Base-by-base conservation (phyloP, 2,113 vertebrate species). In the Enhydra lutris region DNA sequence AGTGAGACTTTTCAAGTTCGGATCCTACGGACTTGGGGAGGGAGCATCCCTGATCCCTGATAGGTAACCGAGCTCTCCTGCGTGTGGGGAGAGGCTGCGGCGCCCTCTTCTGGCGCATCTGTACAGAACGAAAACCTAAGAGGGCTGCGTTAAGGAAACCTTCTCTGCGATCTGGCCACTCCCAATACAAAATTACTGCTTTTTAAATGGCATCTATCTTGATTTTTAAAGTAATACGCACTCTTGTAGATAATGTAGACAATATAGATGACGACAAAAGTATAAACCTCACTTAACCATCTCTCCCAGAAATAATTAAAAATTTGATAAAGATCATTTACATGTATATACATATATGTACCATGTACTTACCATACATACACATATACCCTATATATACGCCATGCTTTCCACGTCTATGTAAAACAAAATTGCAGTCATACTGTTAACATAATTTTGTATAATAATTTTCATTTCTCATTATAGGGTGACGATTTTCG, bases 91-190 rank as follows among this genome's bases (percentile, higher is more conserved):
- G 84, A 91, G n/a, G 13, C n/a, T 10, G 79, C 26, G 50, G 94
- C 69, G 26, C 92, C 96, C 95, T 97, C 95, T 98, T 84, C 95
- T 94, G 97, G 83, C 42, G 15, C 20, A 31, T 74, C 26, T 71
- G 76, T 29, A 26, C 34, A 67, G 63, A 85, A 81, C 18, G 42
- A 55, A 83, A n/a, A 4, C 15, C 50, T 3, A 3, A 4, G 21
- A 71, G 84, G 42, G 24, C 3, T 4, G 67, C 24, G 14, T 23
- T 1, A 6, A 34, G 31, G 45, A 2, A 1, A 24, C 8, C 74
- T 67, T 95, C 52, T 36, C 63, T 36, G 29, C 18, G 3, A 61
- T 14, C 6, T 1, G 0, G 36, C 50, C 42, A 8, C 24, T n/a
- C 50, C 21, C 24, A 12, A 4, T 14, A 24, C 55, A 74, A 79